Evolutionary conservation across 2,888 invertebrate species (phyloP).

Genomic region (Peribatodes rhomboidaria): DNA sequence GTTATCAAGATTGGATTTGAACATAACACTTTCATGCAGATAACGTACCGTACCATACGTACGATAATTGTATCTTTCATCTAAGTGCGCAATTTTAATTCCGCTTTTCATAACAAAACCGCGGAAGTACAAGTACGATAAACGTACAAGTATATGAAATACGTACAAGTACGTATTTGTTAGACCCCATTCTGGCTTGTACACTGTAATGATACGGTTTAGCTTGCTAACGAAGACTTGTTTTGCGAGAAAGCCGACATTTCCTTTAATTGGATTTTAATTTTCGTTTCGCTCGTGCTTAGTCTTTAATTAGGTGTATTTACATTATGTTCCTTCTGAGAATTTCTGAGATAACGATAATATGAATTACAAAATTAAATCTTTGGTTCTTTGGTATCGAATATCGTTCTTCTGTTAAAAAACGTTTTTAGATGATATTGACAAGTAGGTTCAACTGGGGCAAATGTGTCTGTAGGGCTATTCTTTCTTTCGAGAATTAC

Average conservation of each 20-base stretch:
- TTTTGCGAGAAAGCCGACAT: conserved; percentile 46
- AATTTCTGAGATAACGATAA: conserved; percentile 12
- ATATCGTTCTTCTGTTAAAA: too few relatives aligned
- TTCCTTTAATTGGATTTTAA: conserved; percentile 67
- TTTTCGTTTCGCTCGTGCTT: conserved; percentile 51
- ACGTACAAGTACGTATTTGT: conserved; percentile 26
- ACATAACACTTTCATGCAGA: neutral
- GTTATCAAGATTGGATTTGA: neutral
- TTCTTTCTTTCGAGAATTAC: too few relatives aligned
- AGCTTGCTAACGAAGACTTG: conserved; percentile 58
- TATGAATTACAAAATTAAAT: neutral
- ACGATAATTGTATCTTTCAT: neutral
- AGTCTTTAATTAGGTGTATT: conserved; percentile 47
- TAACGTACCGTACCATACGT: neutral
- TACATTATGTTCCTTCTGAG: conserved; percentile 11
- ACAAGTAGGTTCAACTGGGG: too few relatives aligned
- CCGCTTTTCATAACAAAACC: neutral
- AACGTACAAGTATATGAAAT: neutral
- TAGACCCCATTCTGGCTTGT: conserved; percentile 45
- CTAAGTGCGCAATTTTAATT: neutral
- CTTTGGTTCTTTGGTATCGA: too few relatives aligned
- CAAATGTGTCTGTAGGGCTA: too few relatives aligned
- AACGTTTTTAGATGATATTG: too few relatives aligned
- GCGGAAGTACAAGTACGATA: neutral
- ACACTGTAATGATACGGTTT: conserved; percentile 59